Conservation (phyloP, 2,113 vertebrate genomes). For the Corythornis vintsioides region DNA sequence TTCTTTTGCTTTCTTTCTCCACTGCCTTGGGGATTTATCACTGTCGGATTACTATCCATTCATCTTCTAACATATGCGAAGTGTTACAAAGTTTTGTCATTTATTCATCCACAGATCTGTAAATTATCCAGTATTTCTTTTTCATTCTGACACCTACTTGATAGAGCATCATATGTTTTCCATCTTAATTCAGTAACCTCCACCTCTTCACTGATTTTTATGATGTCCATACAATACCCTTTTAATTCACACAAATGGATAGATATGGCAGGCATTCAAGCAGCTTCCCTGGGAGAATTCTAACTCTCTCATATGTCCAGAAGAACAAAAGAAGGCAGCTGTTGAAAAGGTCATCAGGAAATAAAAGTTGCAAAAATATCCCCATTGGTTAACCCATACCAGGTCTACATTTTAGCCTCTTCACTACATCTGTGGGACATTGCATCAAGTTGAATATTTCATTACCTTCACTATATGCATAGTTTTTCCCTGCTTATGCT, state of each 20-base stretch:
- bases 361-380: slow-evolving; percentile 34
- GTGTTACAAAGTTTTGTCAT: neutral
- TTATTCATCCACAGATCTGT: neutral
- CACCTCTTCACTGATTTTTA: slow-evolving; percentile 2
- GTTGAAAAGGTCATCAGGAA: slow-evolving; percentile 64
- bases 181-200: neutral
- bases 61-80: neutral
- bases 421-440: neutral
- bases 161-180: neutral
- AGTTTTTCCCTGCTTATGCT: neutral
- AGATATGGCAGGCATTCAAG: slow-evolving; percentile 60
- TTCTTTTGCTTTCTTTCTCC: neutral
- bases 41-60: neutral
- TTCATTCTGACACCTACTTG: neutral
- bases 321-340: slow-evolving; percentile 63
- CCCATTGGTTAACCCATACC: neutral
- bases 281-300: slow-evolving; percentile 49
- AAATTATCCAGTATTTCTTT: neutral
- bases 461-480: neutral
- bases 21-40: neutral
- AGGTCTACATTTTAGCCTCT: neutral
- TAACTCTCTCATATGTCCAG: slow-evolving; percentile 26
- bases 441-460: neutral
- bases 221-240: slow-evolving; percentile 50
- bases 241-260: slow-evolving; percentile 58